These are phyloP conservation scores for Cygnus buccinator DNA, from an alignment of 2,113 vertebrate species.

Conservation along the genomic window DNA sequence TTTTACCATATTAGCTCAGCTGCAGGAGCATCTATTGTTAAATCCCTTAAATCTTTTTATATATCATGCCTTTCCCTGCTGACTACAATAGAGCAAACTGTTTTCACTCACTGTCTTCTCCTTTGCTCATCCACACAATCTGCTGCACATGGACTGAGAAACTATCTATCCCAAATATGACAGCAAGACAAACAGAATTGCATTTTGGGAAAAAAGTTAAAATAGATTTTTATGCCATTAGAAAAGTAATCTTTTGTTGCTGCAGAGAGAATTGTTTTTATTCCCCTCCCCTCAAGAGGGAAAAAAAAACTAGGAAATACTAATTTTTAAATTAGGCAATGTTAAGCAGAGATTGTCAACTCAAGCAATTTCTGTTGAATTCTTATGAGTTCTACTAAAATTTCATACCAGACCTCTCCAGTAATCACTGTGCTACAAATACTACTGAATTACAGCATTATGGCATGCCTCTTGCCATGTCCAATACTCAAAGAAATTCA, in stretches of 20 bases:
- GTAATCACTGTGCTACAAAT: neutral
- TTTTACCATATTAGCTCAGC: neutral
- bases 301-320: neutral
- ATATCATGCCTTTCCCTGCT: neutral
- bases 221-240: neutral
- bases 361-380: neutral
- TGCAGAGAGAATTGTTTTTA: too few species aligned
- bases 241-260: neutral
- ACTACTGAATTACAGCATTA: neutral
- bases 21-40: neutral
- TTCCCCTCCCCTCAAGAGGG: neutral
- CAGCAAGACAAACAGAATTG: neutral
- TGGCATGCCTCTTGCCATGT: neutral
- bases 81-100: neutral
- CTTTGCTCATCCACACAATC: neutral
- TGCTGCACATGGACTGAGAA: neutral
- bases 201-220: neutral
- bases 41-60: neutral
- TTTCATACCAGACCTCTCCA: neutral
- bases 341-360: neutral
- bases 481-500: neutral
- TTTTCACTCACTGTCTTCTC: neutral
- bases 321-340: neutral
- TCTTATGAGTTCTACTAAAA: neutral
- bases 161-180: neutral